A percentile compares a stretch with the other conserved stretches of the same genome.
Evolutionary conservation across 2,888 invertebrate species (phyloP).

Genomic region (Phragmatobia fuliginosa): DNA sequence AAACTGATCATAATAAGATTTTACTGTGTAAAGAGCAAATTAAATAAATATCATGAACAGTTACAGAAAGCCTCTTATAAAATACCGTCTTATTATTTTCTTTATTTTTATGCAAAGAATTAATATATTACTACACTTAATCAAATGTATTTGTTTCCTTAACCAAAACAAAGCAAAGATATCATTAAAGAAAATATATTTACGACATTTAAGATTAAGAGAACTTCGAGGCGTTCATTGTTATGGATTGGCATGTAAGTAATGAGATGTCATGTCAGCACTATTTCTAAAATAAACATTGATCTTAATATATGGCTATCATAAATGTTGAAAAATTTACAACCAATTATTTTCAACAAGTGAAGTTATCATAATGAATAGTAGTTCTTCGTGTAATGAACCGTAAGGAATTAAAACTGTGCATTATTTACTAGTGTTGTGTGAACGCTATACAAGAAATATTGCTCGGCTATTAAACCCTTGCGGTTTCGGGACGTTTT

Average conservation of each 20-base stretch:
- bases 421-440: slow-evolving; percentile 39
- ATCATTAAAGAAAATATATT: not conserved
- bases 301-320: slow-evolving; percentile 39
- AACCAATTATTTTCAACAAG: slow-evolving; percentile 52
- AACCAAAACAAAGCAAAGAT: not conserved
- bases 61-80: not conserved
- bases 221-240: slow-evolving; percentile 19
- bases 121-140: not conserved
- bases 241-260: slow-evolving; percentile 26
- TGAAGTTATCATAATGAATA: slow-evolving; percentile 48
- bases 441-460: slow-evolving; percentile 32
- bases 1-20: too few species aligned
- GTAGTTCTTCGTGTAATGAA: slow-evolving; percentile 45
- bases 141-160: not conserved
- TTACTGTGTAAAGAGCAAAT: too few species aligned
- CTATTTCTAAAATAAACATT: slow-evolving; percentile 45
- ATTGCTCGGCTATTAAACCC: slow-evolving; percentile 36
- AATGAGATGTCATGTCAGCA: slow-evolving; percentile 30
- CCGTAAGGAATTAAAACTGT: slow-evolving; percentile 36
- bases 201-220: not conserved
- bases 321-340: slow-evolving; percentile 54
- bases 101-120: not conserved
- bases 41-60: too few species aligned
- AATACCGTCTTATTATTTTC: not conserved
- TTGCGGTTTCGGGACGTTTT: slow-evolving; percentile 31